Evolutionary conservation across 2,888 invertebrate species (phyloP).

Genomic region (Rapana venosa): DNA sequence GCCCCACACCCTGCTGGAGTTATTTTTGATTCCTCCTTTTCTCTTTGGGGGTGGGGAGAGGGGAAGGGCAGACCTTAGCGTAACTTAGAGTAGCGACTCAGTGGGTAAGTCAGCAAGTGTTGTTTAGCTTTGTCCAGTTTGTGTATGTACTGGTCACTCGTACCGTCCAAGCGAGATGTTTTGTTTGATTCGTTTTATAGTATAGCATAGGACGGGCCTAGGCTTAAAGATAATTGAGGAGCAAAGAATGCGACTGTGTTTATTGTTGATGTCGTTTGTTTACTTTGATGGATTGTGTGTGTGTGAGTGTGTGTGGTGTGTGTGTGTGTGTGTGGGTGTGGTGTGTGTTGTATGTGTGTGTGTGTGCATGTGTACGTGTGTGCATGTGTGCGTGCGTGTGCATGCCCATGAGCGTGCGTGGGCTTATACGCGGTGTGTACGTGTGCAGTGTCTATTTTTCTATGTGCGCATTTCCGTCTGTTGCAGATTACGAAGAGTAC

Average conservation of each 20-base stretch:
- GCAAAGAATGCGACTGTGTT: background rate
- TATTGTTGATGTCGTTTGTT: background rate
- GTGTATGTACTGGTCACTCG: background rate
- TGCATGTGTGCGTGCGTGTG: background rate
- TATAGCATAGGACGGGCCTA: too few relatives aligned
- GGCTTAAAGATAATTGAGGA: too few relatives aligned
- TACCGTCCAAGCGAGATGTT: background rate
- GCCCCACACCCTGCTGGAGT: too few relatives aligned
- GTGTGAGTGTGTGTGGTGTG: slow-evolving; percentile 16
- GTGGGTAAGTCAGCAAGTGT: too few relatives aligned
- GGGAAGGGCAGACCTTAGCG: too few relatives aligned
- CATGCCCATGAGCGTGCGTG: background rate
- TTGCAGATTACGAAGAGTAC: slow-evolving; percentile 29
- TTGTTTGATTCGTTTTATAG: background rate
- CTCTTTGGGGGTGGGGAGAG: too few relatives aligned
- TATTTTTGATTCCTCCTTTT: too few relatives aligned
- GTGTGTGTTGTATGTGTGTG: background rate
- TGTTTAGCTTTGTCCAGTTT: background rate
- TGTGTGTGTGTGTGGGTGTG: background rate
- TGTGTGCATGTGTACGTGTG: background rate
- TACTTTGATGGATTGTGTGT: background rate
- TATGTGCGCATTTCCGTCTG: background rate
- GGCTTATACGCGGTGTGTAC: background rate
- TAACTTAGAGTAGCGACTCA: too few relatives aligned
- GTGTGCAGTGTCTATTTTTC: background rate